These are phyloP conservation scores for Zeugodacus cucurbitae DNA, from an alignment of 1,140 invertebrate species.

Conservation along the genomic window DNA sequence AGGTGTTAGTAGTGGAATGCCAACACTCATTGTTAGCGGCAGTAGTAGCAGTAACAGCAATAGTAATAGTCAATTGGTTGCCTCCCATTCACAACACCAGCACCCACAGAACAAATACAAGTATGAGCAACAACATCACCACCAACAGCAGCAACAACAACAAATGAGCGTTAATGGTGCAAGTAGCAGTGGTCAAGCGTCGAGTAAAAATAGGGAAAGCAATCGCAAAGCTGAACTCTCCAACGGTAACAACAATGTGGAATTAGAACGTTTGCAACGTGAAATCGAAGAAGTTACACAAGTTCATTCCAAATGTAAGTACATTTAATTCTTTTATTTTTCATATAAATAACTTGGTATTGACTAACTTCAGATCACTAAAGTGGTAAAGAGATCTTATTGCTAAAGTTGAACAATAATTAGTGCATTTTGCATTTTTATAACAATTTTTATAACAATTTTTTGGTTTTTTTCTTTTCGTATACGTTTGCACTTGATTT, in stretches of 20 bases:
- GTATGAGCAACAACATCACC: not conserved
- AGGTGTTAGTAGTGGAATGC: not conserved
- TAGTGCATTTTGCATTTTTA: not conserved
- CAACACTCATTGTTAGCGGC: constrained; percentile 40
- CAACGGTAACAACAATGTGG: constrained; percentile 12
- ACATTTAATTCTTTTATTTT: not conserved
- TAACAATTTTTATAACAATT: not conserved
- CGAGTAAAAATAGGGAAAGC: constrained; percentile 15
- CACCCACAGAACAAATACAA: not conserved
- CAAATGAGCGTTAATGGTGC: not conserved
- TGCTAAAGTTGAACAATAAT: not conserved
- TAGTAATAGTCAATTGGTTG: not conserved
- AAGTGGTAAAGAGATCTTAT: no score
- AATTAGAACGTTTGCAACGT: constrained; percentile 44
- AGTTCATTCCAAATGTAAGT: constrained; percentile 46
- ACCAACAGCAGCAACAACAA: not conserved
- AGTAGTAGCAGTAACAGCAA: constrained; percentile 41
- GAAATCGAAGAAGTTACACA: constrained; percentile 46
- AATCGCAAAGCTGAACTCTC: constrained; percentile 11
- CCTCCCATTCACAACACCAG: constrained; percentile 27
- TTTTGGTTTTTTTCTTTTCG: not conserved
- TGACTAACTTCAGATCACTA: not conserved
- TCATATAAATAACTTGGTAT: not conserved
- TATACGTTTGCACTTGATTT: not conserved
- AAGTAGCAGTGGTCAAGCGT: not conserved